Base-by-base conservation (phyloP, 2,113 vertebrate species). In the Podiceps cristatus region DNA sequence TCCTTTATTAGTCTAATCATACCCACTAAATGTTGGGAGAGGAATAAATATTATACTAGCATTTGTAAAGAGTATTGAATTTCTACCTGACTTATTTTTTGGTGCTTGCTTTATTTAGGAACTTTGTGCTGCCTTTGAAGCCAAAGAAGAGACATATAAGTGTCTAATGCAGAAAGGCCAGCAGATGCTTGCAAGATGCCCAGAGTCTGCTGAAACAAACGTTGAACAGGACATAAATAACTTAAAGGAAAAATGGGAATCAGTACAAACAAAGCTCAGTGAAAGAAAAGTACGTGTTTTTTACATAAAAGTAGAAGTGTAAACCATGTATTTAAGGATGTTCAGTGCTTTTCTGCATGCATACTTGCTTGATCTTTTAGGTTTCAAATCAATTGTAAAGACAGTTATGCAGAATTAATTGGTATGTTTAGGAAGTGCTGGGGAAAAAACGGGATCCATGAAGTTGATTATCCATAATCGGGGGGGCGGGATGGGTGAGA, bases 221-320 rank as follows among this genome's bases (percentile, higher is more conserved):
- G 98, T 99, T 24, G 99, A 99, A 86, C 99, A 99, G 94, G 99
- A 99, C 98, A 99, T 99, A 87, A 95, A 97, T 96, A 99, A 99
- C 98, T 97, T 99, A 95, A 99, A 98, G 97, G 99, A 99, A 96
- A 99, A 99, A 97, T 99, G 99, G 99, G 99, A 99, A 81, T 98
- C 98, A 0, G 99, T 99, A 88, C 98, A 99, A 97, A 98, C 98
- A 66, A 99, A 99, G 96, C 98, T 99, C 86, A 94, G 97, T 37
- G 99, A 99, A 96, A 99, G 99, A 98, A 99, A 99, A 98, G 99
- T 99, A 98, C 35, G 98, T 98, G 42, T 42, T 23, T 84, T 90
- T 96, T 86, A 33, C 68, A 80, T 85, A 53, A 77, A 83, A 83
- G 49, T 27, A 35, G 45, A 76, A 95, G 73, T 37, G 27, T 72